phyloP scores from a whole-genome alignment of 2,113 vertebrate genomes.

The Rousettus leschenaultii region DNA sequence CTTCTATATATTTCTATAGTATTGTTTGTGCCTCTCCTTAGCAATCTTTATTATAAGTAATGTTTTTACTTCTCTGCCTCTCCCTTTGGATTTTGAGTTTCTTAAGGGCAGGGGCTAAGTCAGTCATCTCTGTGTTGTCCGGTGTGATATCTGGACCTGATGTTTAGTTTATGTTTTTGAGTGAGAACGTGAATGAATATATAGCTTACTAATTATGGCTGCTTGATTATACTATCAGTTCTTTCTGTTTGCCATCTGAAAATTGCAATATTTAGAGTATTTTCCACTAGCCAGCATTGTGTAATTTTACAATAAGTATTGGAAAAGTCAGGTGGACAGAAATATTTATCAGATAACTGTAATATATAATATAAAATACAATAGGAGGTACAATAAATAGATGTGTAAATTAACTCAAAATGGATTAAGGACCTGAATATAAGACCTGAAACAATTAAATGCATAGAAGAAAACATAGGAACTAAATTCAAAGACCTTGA shows the following conservation, averaged over 20 bases:
- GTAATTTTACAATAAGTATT: background rate
- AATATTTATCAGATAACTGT: conserved; percentile 1
- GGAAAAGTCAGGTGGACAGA: conserved; percentile 2
- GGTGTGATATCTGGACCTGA: background rate
- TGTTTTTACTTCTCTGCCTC: background rate
- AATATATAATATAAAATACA: background rate
- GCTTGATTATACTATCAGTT: background rate
- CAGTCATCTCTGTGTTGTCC: background rate
- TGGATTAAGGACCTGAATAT: too few relatives aligned
- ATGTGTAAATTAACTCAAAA: background rate
- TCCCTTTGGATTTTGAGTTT: background rate
- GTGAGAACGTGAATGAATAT: background rate
- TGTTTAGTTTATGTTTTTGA: conserved; percentile 1
- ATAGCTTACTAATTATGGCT: conserved; percentile 17
- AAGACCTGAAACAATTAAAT: too few relatives aligned
- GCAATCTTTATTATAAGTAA: background rate
- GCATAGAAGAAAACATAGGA: too few relatives aligned
- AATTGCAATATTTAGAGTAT: background rate
- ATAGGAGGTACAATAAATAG: background rate
- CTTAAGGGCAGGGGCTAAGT: background rate
- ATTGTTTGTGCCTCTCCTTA: background rate
- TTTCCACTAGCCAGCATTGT: background rate
- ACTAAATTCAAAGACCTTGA: too few relatives aligned
- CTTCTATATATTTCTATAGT: background rate
- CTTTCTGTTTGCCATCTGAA: background rate